These are phyloP conservation scores for Mus spretus DNA, from an alignment of 2,797 vertebrate species.

Conservation along the genomic window DNA sequence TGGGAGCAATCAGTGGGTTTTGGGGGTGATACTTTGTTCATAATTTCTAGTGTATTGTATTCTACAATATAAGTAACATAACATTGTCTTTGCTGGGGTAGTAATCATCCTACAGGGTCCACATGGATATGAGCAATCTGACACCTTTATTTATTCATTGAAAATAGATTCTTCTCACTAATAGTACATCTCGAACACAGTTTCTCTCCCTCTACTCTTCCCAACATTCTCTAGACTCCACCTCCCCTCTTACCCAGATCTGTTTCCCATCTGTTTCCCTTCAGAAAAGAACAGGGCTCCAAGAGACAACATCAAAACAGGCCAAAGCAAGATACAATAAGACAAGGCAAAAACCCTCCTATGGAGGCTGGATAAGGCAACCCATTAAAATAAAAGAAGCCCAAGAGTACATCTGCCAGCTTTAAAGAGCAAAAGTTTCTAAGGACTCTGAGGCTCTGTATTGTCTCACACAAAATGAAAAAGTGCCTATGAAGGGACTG, in stretches of 20 bases:
- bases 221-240: background rate
- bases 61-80: background rate
- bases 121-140: background rate
- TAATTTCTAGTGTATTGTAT: background rate
- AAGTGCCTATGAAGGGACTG: background rate
- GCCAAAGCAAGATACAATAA: background rate
- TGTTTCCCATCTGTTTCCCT: too few relatives aligned
- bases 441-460: background rate
- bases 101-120: background rate
- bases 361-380: background rate
- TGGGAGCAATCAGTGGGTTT: background rate
- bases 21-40: background rate
- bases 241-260: too few relatives aligned
- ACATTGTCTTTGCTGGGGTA: background rate
- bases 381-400: too few relatives aligned
- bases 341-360: background rate
- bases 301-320: background rate
- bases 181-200: background rate
- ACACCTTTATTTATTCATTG: background rate
- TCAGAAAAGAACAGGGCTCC: background rate
- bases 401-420: background rate
- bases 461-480: background rate
- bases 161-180: background rate
- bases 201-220: background rate
- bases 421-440: background rate